Evolutionary conservation across 2,888 invertebrate species (phyloP), one percentile per base, ranked within the genome.

Genomic region (Selenia dentaria): DNA sequence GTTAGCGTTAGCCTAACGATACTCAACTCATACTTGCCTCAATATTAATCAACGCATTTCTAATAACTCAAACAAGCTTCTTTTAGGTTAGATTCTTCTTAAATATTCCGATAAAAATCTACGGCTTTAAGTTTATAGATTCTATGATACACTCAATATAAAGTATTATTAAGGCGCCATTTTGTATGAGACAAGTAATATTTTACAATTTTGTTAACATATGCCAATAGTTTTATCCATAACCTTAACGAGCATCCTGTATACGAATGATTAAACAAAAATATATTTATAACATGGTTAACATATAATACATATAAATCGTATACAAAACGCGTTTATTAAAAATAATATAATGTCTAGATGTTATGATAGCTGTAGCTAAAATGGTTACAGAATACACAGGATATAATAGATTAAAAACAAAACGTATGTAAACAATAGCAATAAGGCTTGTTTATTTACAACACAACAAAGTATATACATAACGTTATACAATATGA

Each of bases 1-100:
- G 68, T 73, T 64, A 77, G 66, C 73, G 14, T n/a, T n/a, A n/a
- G 13, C 40, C 39, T 37, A 36, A 11, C 36, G 11, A 27, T 26
- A 38, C 12, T 31, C 11, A 36, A 26, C 3, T 9, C 38, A 38
- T 45, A 45, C 38, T 33, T 38, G 44, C 44, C 38, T 45, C 38
- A 45, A 28, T 34, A 16, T 6, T 6, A 10, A 10, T 34, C 31
- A 46, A 25, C 39, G 31, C 39, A 38, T 20, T n/a, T 27, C 31
- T 11, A 22, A n/a, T n/a, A n/a, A n/a, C n/a, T n/a, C n/a, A n/a
- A n/a, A n/a, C n/a, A n/a, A n/a, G n/a, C n/a, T n/a, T n/a, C n/a
- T n/a, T n/a, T n/a, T n/a, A n/a, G n/a, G n/a, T n/a, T n/a, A n/a
- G n/a, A n/a, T n/a, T n/a, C n/a, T n/a, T n/a, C n/a, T n/a, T n/a